phyloP scores from a whole-genome alignment of 2,888 invertebrate species.

The Drosophila stalkeri region DNA sequence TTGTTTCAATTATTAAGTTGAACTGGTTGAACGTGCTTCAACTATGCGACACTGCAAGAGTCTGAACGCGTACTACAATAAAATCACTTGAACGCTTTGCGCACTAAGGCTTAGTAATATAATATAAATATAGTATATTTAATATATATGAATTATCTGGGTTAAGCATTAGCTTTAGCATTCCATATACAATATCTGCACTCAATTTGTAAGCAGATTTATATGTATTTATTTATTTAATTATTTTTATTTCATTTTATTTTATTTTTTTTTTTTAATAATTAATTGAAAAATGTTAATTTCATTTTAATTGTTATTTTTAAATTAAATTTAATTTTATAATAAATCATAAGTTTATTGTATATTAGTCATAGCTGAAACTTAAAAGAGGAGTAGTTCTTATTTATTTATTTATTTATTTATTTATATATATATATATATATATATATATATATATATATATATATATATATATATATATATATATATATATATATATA shows the following conservation, averaged over 20 bases:
- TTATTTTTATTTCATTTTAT: neutral
- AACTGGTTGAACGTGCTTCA: neutral
- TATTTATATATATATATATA: no score
- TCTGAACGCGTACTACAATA: neutral
- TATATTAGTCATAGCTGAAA: neutral
- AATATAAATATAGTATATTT: neutral
- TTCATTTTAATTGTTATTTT: no score
- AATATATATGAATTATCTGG: neutral
- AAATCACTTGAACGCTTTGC: neutral
- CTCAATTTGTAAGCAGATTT: neutral
- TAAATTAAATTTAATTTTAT: no score
- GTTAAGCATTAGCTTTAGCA: neutral
- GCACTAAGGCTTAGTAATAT: neutral
- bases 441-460: no score
- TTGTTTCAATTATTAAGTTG: neutral
- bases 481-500: no score
- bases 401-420: no score
- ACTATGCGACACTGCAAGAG: neutral
- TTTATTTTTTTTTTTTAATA: no score
- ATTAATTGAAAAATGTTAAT: no score
- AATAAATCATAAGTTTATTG: no score
- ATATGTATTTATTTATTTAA: neutral
- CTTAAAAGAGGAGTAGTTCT: neutral
- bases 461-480: no score
- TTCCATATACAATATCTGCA: no score